Percentiles rank a stretch among this genome's conserved stretches.
Evolutionary conservation across 2,797 vertebrate genomes (phyloP).

Genomic region (Gadopsis marmoratus): DNA sequence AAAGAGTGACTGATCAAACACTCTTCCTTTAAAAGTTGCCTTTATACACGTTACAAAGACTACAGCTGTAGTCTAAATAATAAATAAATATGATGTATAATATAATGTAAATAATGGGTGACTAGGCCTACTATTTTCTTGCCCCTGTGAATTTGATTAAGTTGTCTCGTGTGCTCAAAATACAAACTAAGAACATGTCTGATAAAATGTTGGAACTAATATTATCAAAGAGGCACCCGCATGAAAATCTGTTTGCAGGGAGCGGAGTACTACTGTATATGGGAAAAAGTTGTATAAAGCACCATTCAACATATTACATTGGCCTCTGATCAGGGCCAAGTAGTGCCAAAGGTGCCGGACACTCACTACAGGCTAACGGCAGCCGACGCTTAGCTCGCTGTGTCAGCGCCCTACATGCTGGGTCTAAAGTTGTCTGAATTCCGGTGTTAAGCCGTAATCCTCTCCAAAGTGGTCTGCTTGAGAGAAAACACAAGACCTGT

Average conservation of each 20-base stretch:
- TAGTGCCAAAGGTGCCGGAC: neutral
- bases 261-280: neutral
- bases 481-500: slow-evolving; percentile 77
- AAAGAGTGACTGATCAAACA: neutral
- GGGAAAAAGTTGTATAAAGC: neutral
- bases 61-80: neutral
- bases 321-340: neutral
- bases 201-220: neutral
- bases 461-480: slow-evolving; percentile 43
- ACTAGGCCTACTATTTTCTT: neutral
- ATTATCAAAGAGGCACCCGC: neutral
- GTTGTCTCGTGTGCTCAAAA: neutral
- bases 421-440: slow-evolving; percentile 48
- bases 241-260: neutral
- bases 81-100: too few species aligned
- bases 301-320: too few species aligned
- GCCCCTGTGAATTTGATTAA: neutral
- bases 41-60: neutral
- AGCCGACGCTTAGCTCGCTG: neutral
- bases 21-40: neutral
- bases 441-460: slow-evolving; percentile 57
- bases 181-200: neutral
- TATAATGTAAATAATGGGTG: too few species aligned
- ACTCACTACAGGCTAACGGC: neutral
- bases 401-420: slow-evolving; percentile 15